Evolutionary conservation across 2,797 vertebrate species (phyloP), one percentile per base, ranked within the genome.

Genomic region (Macrochelys suwanniensis): DNA sequence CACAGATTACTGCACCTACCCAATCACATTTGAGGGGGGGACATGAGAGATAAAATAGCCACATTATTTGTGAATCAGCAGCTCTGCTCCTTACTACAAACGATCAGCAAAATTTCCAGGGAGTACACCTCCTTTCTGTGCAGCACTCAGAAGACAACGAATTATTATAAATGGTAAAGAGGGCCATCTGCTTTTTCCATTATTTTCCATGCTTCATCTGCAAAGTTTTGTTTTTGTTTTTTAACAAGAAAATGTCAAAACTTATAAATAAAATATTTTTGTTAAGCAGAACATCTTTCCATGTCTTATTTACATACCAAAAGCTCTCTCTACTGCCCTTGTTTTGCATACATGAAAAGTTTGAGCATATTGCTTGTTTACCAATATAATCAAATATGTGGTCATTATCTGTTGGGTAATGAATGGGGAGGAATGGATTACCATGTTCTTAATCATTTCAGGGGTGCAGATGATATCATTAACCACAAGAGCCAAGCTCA

Each of bases 351-450:
- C 33, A 49, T 87, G 7, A 7, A 59, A 95, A 85, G 3, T 96
- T 92, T 89, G 56, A 91, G 47, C 61, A 92, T 84, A 93, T 83
- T 95, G 50, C 54, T 93, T 86, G 7, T 59, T 94, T 42, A 84
- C 77, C 86, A 91, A 94, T 65, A 33, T 89, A 94, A 93, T 96
- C 74, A 94, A 95, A 94, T 86, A 86, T 6, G 17, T 86, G 21
- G 42, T 95, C 94, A 87, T 96, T 96, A 92, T 80, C 59, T 90
- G 61, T 81, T 88, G 85, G 68, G 80, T 92, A 94, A 93, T 94
- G 50, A 95, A 94, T 59, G 61, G 78, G 80, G 42, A 96, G 93
- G 28, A 96, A 89, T 71, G 3, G 61, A 87, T 94, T 95, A 82
- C 61, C 74, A 7, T 92, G 49, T 84, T 94, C 85, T 94, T 92